Conservation (phyloP, 2,113 vertebrate genomes). For the Manacus vitellinus region DNA sequence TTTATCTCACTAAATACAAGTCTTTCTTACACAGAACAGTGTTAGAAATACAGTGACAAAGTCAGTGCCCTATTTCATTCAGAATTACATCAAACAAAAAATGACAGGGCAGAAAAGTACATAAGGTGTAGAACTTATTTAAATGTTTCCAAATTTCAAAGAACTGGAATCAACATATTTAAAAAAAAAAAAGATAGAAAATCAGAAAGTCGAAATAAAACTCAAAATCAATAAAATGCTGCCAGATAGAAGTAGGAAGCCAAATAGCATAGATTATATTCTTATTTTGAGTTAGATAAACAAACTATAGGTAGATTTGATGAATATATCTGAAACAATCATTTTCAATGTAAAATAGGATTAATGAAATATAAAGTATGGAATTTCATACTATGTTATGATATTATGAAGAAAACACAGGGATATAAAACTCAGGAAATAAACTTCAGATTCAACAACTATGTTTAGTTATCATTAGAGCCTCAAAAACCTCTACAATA, state of each 20-base stretch:
- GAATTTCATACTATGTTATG: not conserved
- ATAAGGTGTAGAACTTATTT: not conserved
- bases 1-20: not conserved
- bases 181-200: not conserved
- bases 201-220: not conserved
- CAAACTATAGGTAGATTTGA: not conserved
- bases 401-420: not conserved
- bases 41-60: not conserved
- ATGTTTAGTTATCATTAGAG: not conserved
- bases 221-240: not conserved
- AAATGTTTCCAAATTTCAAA: not conserved
- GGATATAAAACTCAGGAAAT: not conserved
- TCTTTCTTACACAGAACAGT: not conserved
- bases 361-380: not conserved
- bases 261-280: not conserved
- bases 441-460: not conserved
- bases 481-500: not conserved
- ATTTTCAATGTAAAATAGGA: not conserved
- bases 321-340: rapidly evolving
- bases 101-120: not conserved
- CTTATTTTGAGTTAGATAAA: not conserved
- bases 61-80: not conserved
- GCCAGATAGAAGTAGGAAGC: not conserved
- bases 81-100: not conserved
- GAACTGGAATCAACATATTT: not conserved